Base-by-base conservation (phyloP, 2,888 invertebrate genomes). In the Graphium colonna region DNA sequence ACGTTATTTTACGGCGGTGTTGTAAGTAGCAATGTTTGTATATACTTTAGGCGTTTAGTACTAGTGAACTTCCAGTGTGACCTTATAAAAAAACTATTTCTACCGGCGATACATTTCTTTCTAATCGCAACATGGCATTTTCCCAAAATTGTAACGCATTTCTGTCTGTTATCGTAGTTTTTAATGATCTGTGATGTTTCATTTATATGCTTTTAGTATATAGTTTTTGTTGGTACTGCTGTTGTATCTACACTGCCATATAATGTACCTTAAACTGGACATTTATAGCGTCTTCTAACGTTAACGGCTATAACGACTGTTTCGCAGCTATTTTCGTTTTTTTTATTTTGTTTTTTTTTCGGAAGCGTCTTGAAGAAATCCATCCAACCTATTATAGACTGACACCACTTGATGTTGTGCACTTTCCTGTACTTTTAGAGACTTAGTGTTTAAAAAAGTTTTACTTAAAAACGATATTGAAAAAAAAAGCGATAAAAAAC, bases 301-400 rank as follows among this genome's bases (percentile, higher is more conserved):
- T 13, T 28, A 18, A 26, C 5, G 55, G 56, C 57, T 42, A 50
- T 39, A 17, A n/a, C 50, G 38, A 55, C 39, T 28, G 53, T 61
- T 51, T 48, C 58, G 65, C 70, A 69, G 75, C 74, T 77, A 31
- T 9, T 9, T 9, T 31, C 31, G 31, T 31, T 31, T 31, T 31
- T 31, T 9, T 31, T 7, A 7, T 31, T 31, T 36, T 36, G 3
- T 36, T 36, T 36, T 36, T 75, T 58, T 58, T 70, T 61, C 60
- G 61, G 65, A 66, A 62, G 67, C 61, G 63, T 75, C 66, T 62
- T 68, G 71, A 78, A 75, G 71, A 76, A 84, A 78, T 87, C 88
- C 88, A 89, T 88, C 88, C 88, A 82, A 82, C 77, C 80, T 84
- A 77, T 79, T 85, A 87, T 88, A 89, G 89, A 89, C 89, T 88